Evolutionary conservation across 2,797 vertebrate species (phyloP).

Genomic region (Euthynnus affinis): DNA sequence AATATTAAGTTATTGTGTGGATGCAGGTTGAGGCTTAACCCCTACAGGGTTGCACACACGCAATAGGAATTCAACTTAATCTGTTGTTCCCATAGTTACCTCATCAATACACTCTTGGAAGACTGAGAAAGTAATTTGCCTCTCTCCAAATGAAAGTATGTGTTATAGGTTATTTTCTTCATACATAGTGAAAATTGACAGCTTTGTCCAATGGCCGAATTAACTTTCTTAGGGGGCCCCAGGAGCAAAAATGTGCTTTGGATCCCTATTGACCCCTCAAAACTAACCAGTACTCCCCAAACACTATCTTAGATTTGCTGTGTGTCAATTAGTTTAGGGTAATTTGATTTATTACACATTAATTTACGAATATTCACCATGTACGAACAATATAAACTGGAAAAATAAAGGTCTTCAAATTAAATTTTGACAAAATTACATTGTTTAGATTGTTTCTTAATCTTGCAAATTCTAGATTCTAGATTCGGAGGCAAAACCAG

Average conservation of each 20-base stretch:
- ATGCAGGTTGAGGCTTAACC: conserved; percentile 60
- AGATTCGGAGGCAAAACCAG: too few relatives aligned
- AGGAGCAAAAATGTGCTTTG: neutral
- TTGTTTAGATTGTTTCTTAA: too few relatives aligned
- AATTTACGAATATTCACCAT: neutral
- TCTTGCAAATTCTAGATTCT: too few relatives aligned
- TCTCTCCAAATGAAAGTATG: neutral
- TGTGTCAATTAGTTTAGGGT: neutral
- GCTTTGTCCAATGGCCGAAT: neutral
- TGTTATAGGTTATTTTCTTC: conserved; percentile 12
- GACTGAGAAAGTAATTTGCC: conserved; percentile 17
- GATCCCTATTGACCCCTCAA: neutral
- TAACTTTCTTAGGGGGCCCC: neutral
- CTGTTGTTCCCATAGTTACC: conserved; percentile 6
- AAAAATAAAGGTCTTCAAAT: neutral
- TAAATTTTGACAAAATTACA: too few relatives aligned
- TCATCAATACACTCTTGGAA: conserved; percentile 35
- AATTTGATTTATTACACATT: neutral
- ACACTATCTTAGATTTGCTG: neutral
- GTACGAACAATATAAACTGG: neutral
- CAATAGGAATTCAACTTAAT: conserved; percentile 30
- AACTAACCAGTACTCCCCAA: neutral
- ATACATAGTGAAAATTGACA: neutral
- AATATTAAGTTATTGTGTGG: conserved; percentile 68
- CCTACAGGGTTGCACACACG: conserved; percentile 38